Conservation (phyloP, 2,113 vertebrate genomes). For the Chloropsis cyanopogon region DNA sequence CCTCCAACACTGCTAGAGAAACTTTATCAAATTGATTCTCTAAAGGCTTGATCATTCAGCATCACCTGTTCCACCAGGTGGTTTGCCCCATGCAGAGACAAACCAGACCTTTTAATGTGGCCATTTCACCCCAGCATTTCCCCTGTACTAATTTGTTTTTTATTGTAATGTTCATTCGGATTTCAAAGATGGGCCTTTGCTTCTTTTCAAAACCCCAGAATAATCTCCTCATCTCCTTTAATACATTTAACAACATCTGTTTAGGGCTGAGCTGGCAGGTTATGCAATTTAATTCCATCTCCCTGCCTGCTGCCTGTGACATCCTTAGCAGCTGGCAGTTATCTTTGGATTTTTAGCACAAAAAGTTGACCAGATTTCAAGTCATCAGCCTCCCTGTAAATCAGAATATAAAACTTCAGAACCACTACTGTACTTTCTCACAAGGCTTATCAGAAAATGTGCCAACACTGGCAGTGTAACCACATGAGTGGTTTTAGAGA, state of each 20-base stretch:
- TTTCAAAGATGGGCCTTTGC: neutral
- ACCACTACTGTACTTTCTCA: neutral
- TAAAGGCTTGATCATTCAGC: neutral
- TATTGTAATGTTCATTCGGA: neutral
- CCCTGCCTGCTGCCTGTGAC: neutral
- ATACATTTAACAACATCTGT: neutral
- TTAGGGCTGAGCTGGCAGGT: neutral
- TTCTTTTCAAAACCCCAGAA: neutral
- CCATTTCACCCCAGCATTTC: neutral
- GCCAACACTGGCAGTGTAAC: neutral
- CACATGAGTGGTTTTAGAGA: neutral
- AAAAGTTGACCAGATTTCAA: neutral
- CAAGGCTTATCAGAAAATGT: neutral
- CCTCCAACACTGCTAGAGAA: neutral
- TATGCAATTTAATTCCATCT: neutral
- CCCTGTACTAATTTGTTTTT: neutral
- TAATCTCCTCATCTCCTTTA: neutral
- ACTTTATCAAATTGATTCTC: neutral
- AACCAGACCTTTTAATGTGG: neutral
- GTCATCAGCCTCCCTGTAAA: neutral
- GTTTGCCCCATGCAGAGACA: neutral
- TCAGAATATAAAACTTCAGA: neutral
- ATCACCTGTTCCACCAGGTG: neutral
- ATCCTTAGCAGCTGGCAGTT: neutral
- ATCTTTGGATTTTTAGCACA: neutral